A percentile compares a stretch with the other conserved stretches of the same genome.
Evolutionary conservation across 2,113 vertebrate genomes (phyloP).

Genomic region (Heterotilapia buettikoferi): DNA sequence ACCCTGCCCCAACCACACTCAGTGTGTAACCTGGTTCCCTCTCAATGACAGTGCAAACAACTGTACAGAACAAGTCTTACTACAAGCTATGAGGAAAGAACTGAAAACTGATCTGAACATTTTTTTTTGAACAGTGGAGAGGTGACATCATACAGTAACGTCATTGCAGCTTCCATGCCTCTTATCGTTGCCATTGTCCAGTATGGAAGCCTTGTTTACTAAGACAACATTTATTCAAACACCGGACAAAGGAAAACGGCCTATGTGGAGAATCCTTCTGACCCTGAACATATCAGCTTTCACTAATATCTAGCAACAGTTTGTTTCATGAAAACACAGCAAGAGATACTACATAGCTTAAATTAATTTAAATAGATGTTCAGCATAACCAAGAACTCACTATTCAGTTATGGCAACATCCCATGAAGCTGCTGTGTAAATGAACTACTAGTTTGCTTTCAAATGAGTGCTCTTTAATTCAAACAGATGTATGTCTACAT

Average conservation of each 20-base stretch:
- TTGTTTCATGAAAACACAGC: neutral
- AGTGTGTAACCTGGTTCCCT: conserved; percentile 12
- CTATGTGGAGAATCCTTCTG: neutral
- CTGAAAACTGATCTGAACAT: neutral
- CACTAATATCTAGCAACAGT: neutral
- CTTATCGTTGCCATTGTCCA: neutral
- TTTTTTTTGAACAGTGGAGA: neutral
- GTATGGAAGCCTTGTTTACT: neutral
- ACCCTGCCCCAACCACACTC: conserved; percentile 56
- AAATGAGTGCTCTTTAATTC: neutral
- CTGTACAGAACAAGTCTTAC: neutral
- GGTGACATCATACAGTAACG: conserved; percentile 10
- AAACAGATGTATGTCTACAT: neutral
- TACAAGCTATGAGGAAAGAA: neutral
- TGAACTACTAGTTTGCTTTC: neutral
- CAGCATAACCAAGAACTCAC: neutral
- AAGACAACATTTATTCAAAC: neutral
- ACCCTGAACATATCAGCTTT: neutral
- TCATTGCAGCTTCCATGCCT: neutral
- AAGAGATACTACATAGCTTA: neutral
- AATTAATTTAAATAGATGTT: neutral
- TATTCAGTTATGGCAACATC: neutral
- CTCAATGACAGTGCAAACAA: neutral
- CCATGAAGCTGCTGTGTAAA: neutral
- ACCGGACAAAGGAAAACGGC: neutral